A percentile compares a stretch with the other conserved stretches of the same genome.
These are phyloP conservation scores for Rhagonycha lutea DNA, from an alignment of 2,888 invertebrate genomes.

Conservation along the genomic window DNA sequence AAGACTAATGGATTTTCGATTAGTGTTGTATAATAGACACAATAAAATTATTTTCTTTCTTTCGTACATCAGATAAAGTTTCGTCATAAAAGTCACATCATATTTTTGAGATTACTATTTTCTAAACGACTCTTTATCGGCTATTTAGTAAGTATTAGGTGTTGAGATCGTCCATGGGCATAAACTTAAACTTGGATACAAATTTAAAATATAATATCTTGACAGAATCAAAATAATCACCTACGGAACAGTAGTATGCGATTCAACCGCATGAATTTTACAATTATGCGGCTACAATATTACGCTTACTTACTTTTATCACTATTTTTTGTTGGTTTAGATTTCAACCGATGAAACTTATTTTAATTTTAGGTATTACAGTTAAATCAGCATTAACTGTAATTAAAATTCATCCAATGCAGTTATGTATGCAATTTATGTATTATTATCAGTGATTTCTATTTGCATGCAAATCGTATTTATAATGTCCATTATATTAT, in stretches of 20 bases:
- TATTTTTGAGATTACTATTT: neutral
- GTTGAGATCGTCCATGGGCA: too few species aligned
- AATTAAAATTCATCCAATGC: neutral
- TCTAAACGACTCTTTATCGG: neutral
- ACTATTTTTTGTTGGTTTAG: neutral
- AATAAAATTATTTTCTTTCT: neutral
- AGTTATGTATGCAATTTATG: neutral
- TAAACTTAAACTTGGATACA: too few species aligned
- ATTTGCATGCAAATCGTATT: neutral
- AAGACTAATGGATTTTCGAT: neutral
- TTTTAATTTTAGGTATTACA: neutral
- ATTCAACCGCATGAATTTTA: neutral
- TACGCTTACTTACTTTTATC: neutral
- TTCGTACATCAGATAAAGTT: neutral
- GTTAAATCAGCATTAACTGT: neutral
- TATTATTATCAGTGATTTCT: neutral
- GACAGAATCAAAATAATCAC: neutral
- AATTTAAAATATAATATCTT: too few species aligned
- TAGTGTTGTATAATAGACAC: neutral
- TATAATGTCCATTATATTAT: neutral
- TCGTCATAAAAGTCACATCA: neutral
- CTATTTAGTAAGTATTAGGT: neutral
- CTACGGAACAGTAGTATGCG: neutral
- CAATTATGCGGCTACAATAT: neutral
- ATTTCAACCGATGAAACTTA: neutral